These are phyloP conservation scores for Notothenia rossii DNA, from an alignment of 2,113 vertebrate genomes.

Conservation along the genomic window DNA sequence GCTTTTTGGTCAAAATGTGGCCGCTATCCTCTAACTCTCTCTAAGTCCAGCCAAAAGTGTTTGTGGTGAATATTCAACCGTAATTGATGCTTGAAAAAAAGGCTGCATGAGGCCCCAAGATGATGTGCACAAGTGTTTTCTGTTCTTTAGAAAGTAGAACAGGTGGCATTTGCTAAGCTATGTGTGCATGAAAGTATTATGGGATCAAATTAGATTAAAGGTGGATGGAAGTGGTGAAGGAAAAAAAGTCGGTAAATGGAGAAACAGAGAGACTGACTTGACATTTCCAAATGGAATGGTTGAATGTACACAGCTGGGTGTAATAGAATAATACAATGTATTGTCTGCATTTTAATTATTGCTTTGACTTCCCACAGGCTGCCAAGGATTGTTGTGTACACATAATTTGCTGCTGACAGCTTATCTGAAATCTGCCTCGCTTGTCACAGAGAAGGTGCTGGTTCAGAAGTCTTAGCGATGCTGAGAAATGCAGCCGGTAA, in stretches of 20 bases:
- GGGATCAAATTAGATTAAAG: constrained; percentile 26
- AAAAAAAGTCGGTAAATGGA: constrained; percentile 1
- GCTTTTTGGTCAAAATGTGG: constrained; percentile 46
- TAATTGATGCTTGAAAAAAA: constrained; percentile 25
- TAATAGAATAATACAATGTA: constrained; percentile 64
- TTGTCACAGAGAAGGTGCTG: constrained; percentile 37
- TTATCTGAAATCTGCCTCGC: constrained; percentile 39
- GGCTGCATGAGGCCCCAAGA: constrained; percentile 9
- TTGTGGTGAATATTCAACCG: constrained; percentile 51
- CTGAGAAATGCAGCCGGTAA: constrained; percentile 29
- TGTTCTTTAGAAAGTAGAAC: constrained; percentile 28
- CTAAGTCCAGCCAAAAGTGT: constrained; percentile 33
- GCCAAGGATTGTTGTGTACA: constrained; percentile 76
- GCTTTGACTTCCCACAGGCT: constrained; percentile 70
- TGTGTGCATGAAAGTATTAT: constrained; percentile 25
- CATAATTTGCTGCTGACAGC: constrained; percentile 58
- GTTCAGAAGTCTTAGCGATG: constrained; percentile 33
- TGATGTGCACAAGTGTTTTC: constrained; percentile 34
- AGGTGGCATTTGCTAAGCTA: not conserved
- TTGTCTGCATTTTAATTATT: constrained; percentile 77
- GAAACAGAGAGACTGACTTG: constrained; percentile 22
- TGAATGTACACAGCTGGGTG: constrained; percentile 77
- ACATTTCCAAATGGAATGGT: constrained; percentile 59
- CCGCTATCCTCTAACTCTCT: constrained; percentile 24
- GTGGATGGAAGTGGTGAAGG: constrained; percentile 26